These are phyloP conservation scores for Galaxias olidus DNA, from an alignment of 2,797 vertebrate species.

Conservation along the genomic window DNA sequence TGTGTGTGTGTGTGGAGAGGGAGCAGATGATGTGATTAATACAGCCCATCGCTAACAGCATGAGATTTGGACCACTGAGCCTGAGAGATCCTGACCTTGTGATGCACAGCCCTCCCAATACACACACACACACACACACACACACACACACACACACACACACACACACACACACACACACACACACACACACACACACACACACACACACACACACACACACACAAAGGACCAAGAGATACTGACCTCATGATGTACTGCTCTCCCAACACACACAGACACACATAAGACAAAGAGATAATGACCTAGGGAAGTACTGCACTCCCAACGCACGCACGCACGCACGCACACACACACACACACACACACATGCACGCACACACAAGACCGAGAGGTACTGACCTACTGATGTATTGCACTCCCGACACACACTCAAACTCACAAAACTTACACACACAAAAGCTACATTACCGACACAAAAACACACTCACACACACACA, in stretches of 20 bases:
- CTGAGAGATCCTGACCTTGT: slow-evolving; percentile 30
- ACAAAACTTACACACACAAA: slow-evolving; percentile 14
- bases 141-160: background rate
- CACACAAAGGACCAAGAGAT: slow-evolving; percentile 6
- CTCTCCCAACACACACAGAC: slow-evolving; percentile 15
- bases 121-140: background rate
- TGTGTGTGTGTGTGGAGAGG: slow-evolving; percentile 21
- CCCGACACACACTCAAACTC: background rate
- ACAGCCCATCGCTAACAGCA: slow-evolving; percentile 55
- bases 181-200: background rate
- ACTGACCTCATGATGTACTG: slow-evolving; percentile 34
- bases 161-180: background rate
- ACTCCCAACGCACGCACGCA: too few relatives aligned
- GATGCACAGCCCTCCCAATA: slow-evolving; percentile 29
- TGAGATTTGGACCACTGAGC: slow-evolving; percentile 37
- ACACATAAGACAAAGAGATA: slow-evolving; percentile 4
- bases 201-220: background rate
- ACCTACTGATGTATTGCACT: slow-evolving; percentile 25
- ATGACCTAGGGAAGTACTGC: slow-evolving; percentile 35
- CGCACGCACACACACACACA: background rate
- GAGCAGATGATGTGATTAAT: slow-evolving; percentile 66
- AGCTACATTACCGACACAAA: too few relatives aligned
- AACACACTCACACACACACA: background rate
- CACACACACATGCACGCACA: too few relatives aligned
- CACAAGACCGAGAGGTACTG: slow-evolving; percentile 5